Evolutionary conservation across 2,888 invertebrate genomes (phyloP).

Genomic region (Corythucha ciliata): DNA sequence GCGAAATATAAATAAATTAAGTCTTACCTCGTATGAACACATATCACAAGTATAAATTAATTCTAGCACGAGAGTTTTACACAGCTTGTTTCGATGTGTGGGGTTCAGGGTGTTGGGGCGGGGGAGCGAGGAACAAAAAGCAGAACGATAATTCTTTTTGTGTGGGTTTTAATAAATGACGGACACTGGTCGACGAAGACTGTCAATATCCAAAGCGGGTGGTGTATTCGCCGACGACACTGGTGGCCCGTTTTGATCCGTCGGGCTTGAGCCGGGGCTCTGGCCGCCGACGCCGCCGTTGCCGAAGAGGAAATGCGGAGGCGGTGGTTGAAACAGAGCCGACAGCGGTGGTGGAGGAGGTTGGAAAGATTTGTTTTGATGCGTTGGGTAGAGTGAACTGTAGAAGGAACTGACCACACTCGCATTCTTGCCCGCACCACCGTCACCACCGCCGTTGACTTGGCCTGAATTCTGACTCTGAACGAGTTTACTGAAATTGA

Average conservation of each 20-base stretch:
- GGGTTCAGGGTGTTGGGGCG: constrained; percentile 11
- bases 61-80: not conserved
- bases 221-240: constrained; percentile 20
- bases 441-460: constrained; percentile 42
- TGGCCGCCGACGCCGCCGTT: constrained; percentile 42
- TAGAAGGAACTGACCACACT: constrained; percentile 60
- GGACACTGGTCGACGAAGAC: constrained; percentile 58
- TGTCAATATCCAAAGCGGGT: constrained; percentile 38
- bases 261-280: constrained; percentile 30
- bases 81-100: not conserved
- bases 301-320: constrained; percentile 40
- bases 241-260: constrained; percentile 23
- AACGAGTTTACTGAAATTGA: constrained; percentile 54
- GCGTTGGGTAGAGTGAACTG: constrained; percentile 55
- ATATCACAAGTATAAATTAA: constrained; percentile 20
- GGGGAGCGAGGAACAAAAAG: constrained; percentile 11
- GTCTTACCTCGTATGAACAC: constrained; percentile 27
- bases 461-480: no score
- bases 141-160: not conserved
- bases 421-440: constrained; percentile 42
- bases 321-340: constrained; percentile 39
- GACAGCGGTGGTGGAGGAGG: constrained; percentile 30
- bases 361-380: constrained; percentile 36
- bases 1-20: constrained; percentile 3
- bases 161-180: constrained; percentile 53